Evolutionary conservation across 2,113 vertebrate species (phyloP).

Genomic region (Microtus pennsylvanicus): DNA sequence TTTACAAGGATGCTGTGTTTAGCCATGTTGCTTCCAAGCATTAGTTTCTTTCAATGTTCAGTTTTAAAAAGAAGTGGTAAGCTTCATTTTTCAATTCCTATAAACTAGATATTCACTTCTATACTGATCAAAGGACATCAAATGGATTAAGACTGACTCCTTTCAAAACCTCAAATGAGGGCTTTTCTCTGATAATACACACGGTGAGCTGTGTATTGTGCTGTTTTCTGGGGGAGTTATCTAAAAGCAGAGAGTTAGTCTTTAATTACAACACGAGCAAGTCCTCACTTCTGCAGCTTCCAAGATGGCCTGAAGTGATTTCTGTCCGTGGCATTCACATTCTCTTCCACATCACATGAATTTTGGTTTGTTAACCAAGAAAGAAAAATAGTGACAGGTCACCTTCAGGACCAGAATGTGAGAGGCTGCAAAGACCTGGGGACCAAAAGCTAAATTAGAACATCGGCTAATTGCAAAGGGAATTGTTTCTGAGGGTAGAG

Average conservation of each 20-base stretch:
- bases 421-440: constrained; percentile 13
- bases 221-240: not conserved
- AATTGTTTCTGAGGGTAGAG: not conserved
- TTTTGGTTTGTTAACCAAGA: not conserved
- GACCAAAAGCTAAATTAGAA: not conserved
- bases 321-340: not conserved
- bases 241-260: constrained; percentile 3
- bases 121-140: constrained; percentile 1
- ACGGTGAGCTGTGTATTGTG: not conserved
- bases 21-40: constrained; percentile 38
- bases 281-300: not conserved
- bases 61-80: constrained; percentile 54
- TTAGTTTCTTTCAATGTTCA: constrained; percentile 57
- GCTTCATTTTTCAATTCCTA: constrained; percentile 17
- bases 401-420: constrained; percentile 46
- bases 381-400: not conserved
- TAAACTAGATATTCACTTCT: constrained; percentile 24
- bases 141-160: constrained; percentile 15
- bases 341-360: not conserved
- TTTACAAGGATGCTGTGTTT: constrained; percentile 10
- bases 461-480: constrained; percentile 3
- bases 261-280: constrained; percentile 11
- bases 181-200: not conserved
- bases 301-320: not conserved
- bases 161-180: not conserved